Conservation (phyloP, 2,113 vertebrate species). For the Alaudala cheleensis region DNA sequence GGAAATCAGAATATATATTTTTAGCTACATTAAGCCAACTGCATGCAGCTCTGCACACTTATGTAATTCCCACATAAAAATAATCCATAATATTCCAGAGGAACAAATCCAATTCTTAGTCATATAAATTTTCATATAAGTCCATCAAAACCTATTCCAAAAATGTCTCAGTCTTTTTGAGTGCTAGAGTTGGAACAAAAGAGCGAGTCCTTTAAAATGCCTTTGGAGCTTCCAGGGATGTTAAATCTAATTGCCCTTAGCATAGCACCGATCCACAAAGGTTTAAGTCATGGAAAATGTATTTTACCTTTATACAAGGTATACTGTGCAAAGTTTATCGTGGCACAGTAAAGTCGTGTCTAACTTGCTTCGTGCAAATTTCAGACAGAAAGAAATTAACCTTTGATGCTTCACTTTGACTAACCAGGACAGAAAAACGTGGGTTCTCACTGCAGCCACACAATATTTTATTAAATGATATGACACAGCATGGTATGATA, state of each 20-base stretch:
- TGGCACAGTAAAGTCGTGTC: slow-evolving; percentile 60
- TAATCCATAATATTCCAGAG: slow-evolving; percentile 81
- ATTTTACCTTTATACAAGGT: slow-evolving; percentile 73
- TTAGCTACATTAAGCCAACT: slow-evolving; percentile 78
- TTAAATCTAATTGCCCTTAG: slow-evolving; percentile 77
- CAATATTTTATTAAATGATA: not conserved
- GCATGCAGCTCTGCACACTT: slow-evolving; percentile 74
- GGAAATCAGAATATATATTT: slow-evolving; percentile 75
- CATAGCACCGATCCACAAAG: slow-evolving; percentile 69
- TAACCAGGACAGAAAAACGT: slow-evolving; percentile 58
- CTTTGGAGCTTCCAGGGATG: slow-evolving; percentile 75
- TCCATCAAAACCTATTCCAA: slow-evolving; percentile 79
- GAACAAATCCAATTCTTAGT: slow-evolving; percentile 80
- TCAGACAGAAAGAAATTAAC: slow-evolving; percentile 34
- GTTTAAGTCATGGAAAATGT: slow-evolving; percentile 78
- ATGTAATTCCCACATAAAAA: slow-evolving; percentile 81
- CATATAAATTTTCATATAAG: slow-evolving; percentile 80
- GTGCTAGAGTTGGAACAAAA: slow-evolving; percentile 70
- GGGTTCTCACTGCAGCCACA: slow-evolving; percentile 13
- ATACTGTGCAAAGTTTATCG: slow-evolving; percentile 71
- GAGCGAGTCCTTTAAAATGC: slow-evolving; percentile 71
- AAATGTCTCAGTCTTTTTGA: slow-evolving; percentile 78
- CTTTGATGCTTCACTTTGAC: slow-evolving; percentile 54
- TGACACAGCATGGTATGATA: not conserved
- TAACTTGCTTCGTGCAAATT: slow-evolving; percentile 60